A percentile compares a stretch with the other conserved stretches of the same genome.
Conservation (phyloP, 2,797 vertebrate species). For the Periophthalmus magnuspinnatus region DNA sequence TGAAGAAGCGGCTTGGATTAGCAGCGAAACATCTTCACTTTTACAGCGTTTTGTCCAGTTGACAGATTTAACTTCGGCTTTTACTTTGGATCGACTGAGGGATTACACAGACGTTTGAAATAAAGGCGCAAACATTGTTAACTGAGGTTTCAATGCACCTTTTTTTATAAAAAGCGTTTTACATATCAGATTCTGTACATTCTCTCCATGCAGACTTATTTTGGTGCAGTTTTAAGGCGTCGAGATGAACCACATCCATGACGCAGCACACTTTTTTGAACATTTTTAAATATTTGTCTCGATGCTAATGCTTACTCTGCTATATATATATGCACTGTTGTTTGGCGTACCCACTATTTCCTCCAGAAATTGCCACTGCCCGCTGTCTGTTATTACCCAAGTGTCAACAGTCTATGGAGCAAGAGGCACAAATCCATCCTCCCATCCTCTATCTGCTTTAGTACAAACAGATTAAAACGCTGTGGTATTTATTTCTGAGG, state of each 20-base stretch:
- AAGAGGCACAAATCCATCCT: not conserved
- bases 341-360: not conserved
- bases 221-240: too few species aligned
- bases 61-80: too few species aligned
- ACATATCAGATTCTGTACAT: too few species aligned
- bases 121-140: too few species aligned
- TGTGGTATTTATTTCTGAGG: conserved; percentile 17
- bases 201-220: too few species aligned
- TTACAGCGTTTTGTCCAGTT: too few species aligned
- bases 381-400: not conserved
- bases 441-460: conserved; percentile 1
- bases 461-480: conserved; percentile 7
- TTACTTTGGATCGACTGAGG: too few species aligned
- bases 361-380: not conserved
- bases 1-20: too few species aligned
- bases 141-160: too few species aligned
- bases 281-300: not conserved
- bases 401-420: conserved; percentile 1
- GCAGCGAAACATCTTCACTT: too few species aligned
- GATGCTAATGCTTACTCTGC: not conserved
- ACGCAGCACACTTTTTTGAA: not conserved
- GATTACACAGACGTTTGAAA: too few species aligned
- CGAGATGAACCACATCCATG: not conserved
- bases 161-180: too few species aligned
- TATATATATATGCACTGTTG: not conserved